Evolutionary conservation across 2,888 invertebrate genomes (phyloP).

Genomic region (Drosophila meridiana): DNA sequence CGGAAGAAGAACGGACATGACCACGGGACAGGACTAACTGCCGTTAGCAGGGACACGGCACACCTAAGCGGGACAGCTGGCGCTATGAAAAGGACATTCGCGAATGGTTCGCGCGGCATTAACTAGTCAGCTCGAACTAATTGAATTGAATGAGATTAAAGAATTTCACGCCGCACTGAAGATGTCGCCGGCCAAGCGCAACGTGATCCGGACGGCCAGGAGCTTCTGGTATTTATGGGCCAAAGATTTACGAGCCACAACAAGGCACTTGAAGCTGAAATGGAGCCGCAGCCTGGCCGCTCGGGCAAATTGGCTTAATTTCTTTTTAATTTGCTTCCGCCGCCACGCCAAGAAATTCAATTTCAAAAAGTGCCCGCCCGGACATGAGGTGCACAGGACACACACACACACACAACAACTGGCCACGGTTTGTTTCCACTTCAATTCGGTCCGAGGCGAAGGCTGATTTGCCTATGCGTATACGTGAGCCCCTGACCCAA

Average conservation of each 20-base stretch:
- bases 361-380: conserved; percentile 74
- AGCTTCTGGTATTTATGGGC: conserved; percentile 77
- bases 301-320: conserved; percentile 83
- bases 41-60: conserved; percentile 4
- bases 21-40: conserved; percentile 27
- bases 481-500: conserved; percentile 34
- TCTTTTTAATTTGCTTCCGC: conserved; percentile 84
- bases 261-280: conserved; percentile 70
- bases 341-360: conserved; percentile 74
- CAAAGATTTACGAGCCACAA: conserved; percentile 82
- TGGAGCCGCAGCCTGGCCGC: conserved; percentile 69
- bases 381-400: conserved; percentile 59
- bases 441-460: conserved; percentile 31
- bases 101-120: conserved; percentile 63
- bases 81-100: conserved; percentile 53
- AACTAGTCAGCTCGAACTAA: conserved; percentile 84
- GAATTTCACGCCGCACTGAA: conserved; percentile 82
- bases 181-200: conserved; percentile 60
- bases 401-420: conserved; percentile 1
- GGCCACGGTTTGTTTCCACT: conserved; percentile 59
- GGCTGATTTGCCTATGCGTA: conserved; percentile 51
- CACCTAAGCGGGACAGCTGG: conserved; percentile 57
- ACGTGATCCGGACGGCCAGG: conserved; percentile 26
- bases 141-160: conserved; percentile 85
- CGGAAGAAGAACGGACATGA: conserved; percentile 9